Evolutionary conservation across 2,113 vertebrate genomes (phyloP).

Genomic region (Pipra filicauda): DNA sequence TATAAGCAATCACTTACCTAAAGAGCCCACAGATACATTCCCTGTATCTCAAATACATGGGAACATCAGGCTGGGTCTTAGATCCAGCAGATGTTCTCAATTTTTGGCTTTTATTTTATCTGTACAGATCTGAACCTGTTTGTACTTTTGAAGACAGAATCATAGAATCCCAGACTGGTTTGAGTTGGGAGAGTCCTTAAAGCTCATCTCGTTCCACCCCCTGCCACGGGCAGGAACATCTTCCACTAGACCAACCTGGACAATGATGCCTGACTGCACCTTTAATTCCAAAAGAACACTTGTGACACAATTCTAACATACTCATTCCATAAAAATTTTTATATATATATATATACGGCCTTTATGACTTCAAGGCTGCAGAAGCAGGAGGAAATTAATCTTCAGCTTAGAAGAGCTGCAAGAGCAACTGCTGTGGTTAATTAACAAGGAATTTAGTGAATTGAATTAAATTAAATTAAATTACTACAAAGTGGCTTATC

Average conservation of each 20-base stretch:
- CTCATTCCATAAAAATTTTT: background rate
- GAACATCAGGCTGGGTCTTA: background rate
- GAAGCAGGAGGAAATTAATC: background rate
- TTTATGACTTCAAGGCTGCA: background rate
- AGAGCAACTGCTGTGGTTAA: background rate
- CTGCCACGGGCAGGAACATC: background rate
- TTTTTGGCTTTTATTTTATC: background rate
- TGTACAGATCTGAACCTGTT: background rate
- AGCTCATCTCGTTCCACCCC: background rate
- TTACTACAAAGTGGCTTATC: background rate
- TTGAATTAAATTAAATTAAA: background rate
- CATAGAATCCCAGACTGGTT: background rate
- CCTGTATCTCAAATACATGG: background rate
- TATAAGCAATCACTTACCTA: background rate
- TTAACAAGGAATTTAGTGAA: background rate
- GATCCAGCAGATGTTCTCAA: background rate
- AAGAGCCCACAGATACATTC: background rate
- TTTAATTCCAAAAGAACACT: background rate
- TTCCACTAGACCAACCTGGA: background rate
- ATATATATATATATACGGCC: background rate
- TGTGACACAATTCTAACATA: background rate
- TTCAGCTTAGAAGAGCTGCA: background rate
- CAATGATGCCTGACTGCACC: background rate
- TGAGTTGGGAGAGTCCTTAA: background rate
- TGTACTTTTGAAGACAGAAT: background rate